A percentile compares a stretch with the other conserved stretches of the same genome.
phyloP scores from a whole-genome alignment of 2,888 invertebrate species.

The Epirrita christyi region DNA sequence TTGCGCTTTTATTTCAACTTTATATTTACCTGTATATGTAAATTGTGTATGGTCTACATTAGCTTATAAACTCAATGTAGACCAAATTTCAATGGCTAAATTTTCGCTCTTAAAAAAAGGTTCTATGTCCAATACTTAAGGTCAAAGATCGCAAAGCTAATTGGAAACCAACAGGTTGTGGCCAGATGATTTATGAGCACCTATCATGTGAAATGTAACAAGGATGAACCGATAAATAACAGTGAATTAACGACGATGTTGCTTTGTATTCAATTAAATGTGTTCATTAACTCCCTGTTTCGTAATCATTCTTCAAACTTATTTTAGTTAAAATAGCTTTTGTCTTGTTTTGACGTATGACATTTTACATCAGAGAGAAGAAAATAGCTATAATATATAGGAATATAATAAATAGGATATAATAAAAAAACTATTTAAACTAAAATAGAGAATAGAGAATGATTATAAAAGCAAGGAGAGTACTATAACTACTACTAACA shows the following conservation, averaged over 20 bases:
- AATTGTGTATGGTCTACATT: not conserved
- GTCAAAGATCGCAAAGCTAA: constrained; percentile 3
- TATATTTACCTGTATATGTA: not conserved
- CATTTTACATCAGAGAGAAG: too few relatives aligned
- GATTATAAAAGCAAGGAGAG: too few relatives aligned
- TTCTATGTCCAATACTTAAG: constrained; percentile 5
- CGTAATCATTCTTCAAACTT: not conserved
- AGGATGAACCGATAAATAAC: constrained; percentile 18
- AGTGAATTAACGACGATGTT: constrained; percentile 6
- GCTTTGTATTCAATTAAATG: constrained; percentile 7
- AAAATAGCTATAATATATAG: too few relatives aligned
- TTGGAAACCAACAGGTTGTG: constrained; percentile 20
- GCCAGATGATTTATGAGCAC: constrained; percentile 25
- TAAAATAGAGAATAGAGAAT: too few relatives aligned
- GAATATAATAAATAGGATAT: too few relatives aligned
- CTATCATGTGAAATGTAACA: constrained; percentile 23
- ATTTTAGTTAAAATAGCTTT: too few relatives aligned
- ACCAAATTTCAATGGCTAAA: not conserved
- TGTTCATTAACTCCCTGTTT: too few relatives aligned
- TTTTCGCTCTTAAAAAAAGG: not conserved
- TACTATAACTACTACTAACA: too few relatives aligned
- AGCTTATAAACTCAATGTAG: not conserved
- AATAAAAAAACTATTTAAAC: too few relatives aligned
- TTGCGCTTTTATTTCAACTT: constrained; percentile 2
- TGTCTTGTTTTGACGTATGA: too few relatives aligned